These are phyloP conservation scores for Euschistus heros DNA, from an alignment of 1,140 invertebrate species.

Conservation along the genomic window DNA sequence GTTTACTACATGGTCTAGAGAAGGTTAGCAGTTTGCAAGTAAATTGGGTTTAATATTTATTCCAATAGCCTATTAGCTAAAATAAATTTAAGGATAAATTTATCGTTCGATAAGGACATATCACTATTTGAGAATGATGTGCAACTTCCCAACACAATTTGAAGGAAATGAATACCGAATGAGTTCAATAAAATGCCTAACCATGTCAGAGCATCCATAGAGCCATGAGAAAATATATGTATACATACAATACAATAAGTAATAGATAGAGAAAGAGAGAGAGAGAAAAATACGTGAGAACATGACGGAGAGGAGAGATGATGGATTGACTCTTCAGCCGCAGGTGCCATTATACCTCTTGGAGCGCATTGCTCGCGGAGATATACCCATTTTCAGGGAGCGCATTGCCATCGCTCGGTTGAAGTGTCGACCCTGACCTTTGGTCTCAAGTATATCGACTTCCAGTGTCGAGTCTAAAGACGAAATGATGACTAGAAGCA, in stretches of 20 bases:
- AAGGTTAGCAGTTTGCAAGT: no score
- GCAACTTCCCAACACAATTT: no score
- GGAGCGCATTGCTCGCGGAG: conserved; percentile 27
- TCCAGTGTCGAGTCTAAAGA: conserved; percentile 51
- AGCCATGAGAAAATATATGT: conserved; percentile 9
- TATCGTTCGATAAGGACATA: no score
- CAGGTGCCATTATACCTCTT: conserved; percentile 27
- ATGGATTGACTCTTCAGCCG: conserved; percentile 17
- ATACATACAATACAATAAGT: conserved; percentile 6
- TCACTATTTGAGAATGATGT: no score
- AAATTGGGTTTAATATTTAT: no score
- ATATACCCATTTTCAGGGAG: conserved; percentile 42
- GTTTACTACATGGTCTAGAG: no score
- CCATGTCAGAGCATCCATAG: not conserved
- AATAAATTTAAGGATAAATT: no score
- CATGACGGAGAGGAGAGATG: not conserved
- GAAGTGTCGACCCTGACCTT: conserved; percentile 63
- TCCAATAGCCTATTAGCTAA: no score
- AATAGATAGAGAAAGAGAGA: conserved; percentile 11
- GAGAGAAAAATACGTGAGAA: conserved; percentile 4
- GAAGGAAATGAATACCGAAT: no score
- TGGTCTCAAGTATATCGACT: conserved; percentile 44
- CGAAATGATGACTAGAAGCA: conserved; percentile 67
- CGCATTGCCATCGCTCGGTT: conserved; percentile 78
- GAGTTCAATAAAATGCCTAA: no score